A percentile compares a stretch with the other conserved stretches of the same genome.
Conservation (phyloP, 37 sponge, comb jelly and placozoan genomes). For the Dysidea cf. avara region DNA sequence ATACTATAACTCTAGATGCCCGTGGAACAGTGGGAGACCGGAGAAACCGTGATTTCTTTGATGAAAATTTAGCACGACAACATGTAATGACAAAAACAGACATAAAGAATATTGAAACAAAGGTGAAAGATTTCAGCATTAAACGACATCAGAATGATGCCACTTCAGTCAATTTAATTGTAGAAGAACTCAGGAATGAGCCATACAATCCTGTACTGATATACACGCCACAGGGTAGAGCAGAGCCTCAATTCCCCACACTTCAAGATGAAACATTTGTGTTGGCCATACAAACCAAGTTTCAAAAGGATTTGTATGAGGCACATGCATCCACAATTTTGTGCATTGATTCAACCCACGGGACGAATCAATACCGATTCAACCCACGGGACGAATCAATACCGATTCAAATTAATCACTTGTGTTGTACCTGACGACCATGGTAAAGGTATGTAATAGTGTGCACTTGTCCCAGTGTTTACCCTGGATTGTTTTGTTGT, state of each 20-base stretch:
- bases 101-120: slow-evolving; percentile 2
- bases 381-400: slow-evolving; percentile 29
- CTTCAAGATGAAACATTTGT: slow-evolving; percentile 13
- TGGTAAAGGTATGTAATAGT: slow-evolving; percentile 24
- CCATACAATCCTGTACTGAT: slow-evolving; percentile 2
- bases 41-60: background rate
- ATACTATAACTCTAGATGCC: slow-evolving; percentile 5
- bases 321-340: slow-evolving; percentile 4
- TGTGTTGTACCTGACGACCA: slow-evolving; percentile 13
- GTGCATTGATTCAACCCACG: slow-evolving; percentile 27
- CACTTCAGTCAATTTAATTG: slow-evolving; percentile 7
- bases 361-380: slow-evolving; percentile 34
- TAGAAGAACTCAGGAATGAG: slow-evolving; percentile 6
- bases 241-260: background rate
- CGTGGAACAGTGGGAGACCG: slow-evolving; percentile 8
- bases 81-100: slow-evolving; percentile 6
- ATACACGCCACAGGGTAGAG: slow-evolving; percentile 3
- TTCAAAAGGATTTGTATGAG: slow-evolving; percentile 10
- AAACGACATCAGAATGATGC: slow-evolving; percentile 25
- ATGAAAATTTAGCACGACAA: background rate
- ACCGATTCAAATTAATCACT: slow-evolving; percentile 24
- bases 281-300: slow-evolving; percentile 14
- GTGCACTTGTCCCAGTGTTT: too few relatives aligned
- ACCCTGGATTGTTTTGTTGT: too few relatives aligned
- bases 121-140: slow-evolving; percentile 8